Percentiles rank a stretch among this genome's conserved stretches.
Conservation (phyloP, 2,113 vertebrate genomes). For the Bujurquina vittata region DNA sequence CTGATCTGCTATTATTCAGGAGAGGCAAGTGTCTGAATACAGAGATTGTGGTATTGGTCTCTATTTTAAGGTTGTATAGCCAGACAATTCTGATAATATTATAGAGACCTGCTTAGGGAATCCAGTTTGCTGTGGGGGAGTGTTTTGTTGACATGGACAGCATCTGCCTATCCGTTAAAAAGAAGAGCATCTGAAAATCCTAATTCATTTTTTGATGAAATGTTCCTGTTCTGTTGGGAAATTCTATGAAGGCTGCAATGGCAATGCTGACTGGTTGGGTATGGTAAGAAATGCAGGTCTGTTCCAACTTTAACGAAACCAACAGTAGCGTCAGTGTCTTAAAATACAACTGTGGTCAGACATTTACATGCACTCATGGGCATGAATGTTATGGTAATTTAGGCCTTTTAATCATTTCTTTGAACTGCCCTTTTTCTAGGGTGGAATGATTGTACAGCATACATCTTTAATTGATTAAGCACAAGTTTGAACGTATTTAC, state of each 20-base stretch:
- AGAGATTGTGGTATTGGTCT: neutral
- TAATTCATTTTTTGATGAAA: neutral
- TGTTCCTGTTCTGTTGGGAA: neutral
- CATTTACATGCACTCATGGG: neutral
- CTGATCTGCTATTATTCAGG: neutral
- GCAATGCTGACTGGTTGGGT: neutral
- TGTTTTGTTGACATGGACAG: neutral
- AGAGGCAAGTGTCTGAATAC: constrained; percentile 10
- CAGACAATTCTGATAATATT: neutral
- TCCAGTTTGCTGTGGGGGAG: neutral
- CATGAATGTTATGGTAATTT: neutral
- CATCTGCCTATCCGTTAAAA: neutral
- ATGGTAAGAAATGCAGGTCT: neutral
- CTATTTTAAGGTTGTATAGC: neutral
- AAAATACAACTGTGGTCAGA: neutral
- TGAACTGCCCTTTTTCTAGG: neutral
- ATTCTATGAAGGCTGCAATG: neutral
- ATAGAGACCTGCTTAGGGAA: neutral
- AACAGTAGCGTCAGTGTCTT: neutral
- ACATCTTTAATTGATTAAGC: neutral
- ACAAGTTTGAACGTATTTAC: neutral
- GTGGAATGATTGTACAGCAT: constrained; percentile 1
- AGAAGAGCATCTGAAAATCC: neutral
- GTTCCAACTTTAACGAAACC: neutral
- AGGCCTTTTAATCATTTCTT: neutral